Percentiles rank a stretch among this genome's conserved stretches.
phyloP scores from a whole-genome alignment of 2,113 vertebrate genomes.

The Seriola quinqueradiata region DNA sequence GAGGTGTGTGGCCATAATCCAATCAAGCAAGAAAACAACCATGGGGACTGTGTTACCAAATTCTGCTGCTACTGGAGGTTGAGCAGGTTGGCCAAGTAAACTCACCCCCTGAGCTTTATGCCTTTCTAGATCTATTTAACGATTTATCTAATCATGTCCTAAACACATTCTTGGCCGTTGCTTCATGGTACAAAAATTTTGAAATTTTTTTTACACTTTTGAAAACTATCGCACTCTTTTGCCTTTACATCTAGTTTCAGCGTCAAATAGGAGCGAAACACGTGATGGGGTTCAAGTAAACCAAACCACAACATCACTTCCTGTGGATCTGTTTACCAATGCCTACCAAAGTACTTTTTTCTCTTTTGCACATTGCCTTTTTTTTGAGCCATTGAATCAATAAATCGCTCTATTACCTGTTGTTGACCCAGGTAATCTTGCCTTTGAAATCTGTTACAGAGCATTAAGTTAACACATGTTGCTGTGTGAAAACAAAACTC shows the following conservation, averaged over 20 bases:
- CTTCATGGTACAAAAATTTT: background rate
- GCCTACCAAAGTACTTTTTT: slow-evolving; percentile 8
- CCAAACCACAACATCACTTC: background rate
- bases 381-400: slow-evolving; percentile 72
- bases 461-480: slow-evolving; percentile 88
- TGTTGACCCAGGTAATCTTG: slow-evolving; percentile 80
- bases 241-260: background rate
- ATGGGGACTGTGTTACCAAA: slow-evolving; percentile 71
- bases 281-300: slow-evolving; percentile 30
- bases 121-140: background rate
- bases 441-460: slow-evolving; percentile 87
- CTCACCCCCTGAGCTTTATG: background rate
- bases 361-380: slow-evolving; percentile 28
- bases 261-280: background rate
- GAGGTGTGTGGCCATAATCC: slow-evolving; percentile 87
- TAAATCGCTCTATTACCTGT: slow-evolving; percentile 85
- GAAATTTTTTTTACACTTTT: background rate
- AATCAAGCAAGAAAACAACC: slow-evolving; percentile 82
- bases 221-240: background rate
- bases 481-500: slow-evolving; percentile 84
- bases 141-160: slow-evolving; percentile 3
- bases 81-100: slow-evolving; percentile 30
- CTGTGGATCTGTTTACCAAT: background rate
- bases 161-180: background rate
- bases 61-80: slow-evolving; percentile 38